Base-by-base conservation (phyloP, 37 sponge, comb jelly and placozoan species). In the Agelas oroides region DNA sequence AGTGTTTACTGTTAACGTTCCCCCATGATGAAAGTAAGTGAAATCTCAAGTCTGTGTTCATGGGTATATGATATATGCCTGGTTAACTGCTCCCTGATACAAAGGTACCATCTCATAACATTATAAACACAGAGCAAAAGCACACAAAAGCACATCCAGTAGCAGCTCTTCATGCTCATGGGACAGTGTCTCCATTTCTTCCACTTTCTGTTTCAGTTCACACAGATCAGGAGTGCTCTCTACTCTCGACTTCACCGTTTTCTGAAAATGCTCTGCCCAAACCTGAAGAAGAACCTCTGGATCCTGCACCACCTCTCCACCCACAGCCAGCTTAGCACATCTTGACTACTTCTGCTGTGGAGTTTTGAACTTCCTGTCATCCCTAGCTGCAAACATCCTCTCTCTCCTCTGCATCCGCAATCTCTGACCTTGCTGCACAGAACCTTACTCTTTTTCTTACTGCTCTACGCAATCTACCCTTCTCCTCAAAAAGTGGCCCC, bases 401-500 rank as follows among this genome's bases (percentile, higher is more conserved):
- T 67, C 30, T 67, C 69, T 67, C 12, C 69, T 67, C 28, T 67
- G 69, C 20, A 33, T 18, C 34, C 69, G n/a, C 35, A 67, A 18
- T 19, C 69, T 67, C 69, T 30, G 69, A 25, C 69, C 28, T 67
- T 30, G 69, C 69, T 6, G 69, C 69, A 67, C 69, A 67, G 31
- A 25, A 67, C 34, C 69, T 67, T 6, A 67, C 69, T 67, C 69
- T 67, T 8, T 46, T 67, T 34, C 69, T 67, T 34, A 67, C 69
- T 67, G 69, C 69, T 25, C 69, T 2, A 25, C 69, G 34, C 30
- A 67, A 31, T 67, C 69, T 67, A 31, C 16, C 20, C 34, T 56
- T 75, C 31, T 54, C 75, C n/a, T 75, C 75, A 75, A 30, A 75
- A 33, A 75, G 75, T 25, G 75, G 75, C 16, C 75, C 75, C 75